Evolutionary conservation across 2,888 invertebrate species (phyloP).

Genomic region (Lasioglossum morio): DNA sequence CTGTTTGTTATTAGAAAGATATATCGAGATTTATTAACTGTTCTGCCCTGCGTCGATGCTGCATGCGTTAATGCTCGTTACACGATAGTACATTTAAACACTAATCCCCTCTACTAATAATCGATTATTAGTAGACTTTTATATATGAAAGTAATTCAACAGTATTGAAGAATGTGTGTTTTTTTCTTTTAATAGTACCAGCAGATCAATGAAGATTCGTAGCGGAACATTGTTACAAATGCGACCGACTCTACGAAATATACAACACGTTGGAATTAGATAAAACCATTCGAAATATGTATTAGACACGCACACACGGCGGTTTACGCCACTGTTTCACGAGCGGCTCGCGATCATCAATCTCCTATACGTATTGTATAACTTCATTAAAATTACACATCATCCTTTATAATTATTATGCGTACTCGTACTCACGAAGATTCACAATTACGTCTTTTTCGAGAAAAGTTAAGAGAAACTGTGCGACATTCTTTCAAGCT

Average conservation of each 20-base stretch:
- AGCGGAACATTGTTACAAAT: constrained; percentile 53
- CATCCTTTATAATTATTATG: constrained; percentile 41
- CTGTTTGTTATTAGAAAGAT: constrained; percentile 54
- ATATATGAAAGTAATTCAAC: constrained; percentile 47
- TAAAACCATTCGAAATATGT: constrained; percentile 47
- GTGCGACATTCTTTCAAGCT: constrained; percentile 74
- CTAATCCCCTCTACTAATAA: constrained; percentile 52
- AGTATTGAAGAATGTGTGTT: constrained; percentile 35
- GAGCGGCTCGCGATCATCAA: constrained; percentile 28
- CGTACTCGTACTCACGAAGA: constrained; percentile 36
- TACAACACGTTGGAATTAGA: constrained; percentile 55
- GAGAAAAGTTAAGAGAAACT: constrained; percentile 12
- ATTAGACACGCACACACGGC: constrained; percentile 50
- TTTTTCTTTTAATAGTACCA: constrained; percentile 29
- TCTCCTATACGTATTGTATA: constrained; percentile 47
- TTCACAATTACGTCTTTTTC: constrained; percentile 42
- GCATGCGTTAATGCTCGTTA: constrained; percentile 51
- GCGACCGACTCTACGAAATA: constrained; percentile 44
- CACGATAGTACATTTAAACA: constrained; percentile 46
- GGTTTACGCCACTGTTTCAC: constrained; percentile 41
- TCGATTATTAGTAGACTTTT: constrained; percentile 47
- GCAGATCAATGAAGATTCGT: constrained; percentile 41
- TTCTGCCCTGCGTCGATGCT: constrained; percentile 31
- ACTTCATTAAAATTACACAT: constrained; percentile 47
- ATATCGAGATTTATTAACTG: constrained; percentile 55